Percentiles rank a stretch among this genome's conserved stretches.
Evolutionary conservation across 2,797 vertebrate species (phyloP).

Genomic region (Aulostomus chinensis): DNA sequence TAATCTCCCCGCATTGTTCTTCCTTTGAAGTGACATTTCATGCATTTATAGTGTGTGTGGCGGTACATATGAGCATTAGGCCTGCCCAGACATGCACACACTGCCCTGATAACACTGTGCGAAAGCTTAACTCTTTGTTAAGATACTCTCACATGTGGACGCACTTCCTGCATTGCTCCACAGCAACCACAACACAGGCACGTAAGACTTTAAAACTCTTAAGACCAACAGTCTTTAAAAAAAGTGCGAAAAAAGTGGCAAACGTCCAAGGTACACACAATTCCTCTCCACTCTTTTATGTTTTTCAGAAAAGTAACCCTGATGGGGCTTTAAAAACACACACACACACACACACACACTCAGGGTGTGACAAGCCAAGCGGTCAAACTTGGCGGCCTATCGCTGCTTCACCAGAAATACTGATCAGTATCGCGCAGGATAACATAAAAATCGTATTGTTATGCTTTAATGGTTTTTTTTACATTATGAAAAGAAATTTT

Average conservation of each 20-base stretch:
- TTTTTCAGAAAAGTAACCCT: conserved; percentile 39
- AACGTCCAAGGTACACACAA: conserved; percentile 48
- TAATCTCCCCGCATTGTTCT: conserved; percentile 18
- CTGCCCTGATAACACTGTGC: conserved; percentile 18
- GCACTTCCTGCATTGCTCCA: conserved; percentile 52
- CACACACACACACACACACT: too few species aligned
- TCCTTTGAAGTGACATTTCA: conserved; percentile 20
- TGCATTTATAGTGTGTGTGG: conserved; percentile 16
- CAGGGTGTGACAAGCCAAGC: conserved; percentile 12
- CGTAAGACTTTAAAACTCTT: conserved; percentile 38
- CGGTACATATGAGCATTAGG: conserved; percentile 7
- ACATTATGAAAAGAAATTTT: too few species aligned
- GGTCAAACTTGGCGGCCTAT: conserved; percentile 17
- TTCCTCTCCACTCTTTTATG: conserved; percentile 30
- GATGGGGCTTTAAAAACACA: conserved; percentile 10
- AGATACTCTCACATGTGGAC: conserved; percentile 24
- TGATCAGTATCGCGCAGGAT: too few species aligned
- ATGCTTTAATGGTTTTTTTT: too few species aligned
- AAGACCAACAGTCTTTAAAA: conserved; percentile 6
- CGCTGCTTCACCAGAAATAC: too few species aligned
- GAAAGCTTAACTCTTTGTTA: conserved; percentile 43
- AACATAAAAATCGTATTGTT: too few species aligned
- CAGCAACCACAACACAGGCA: conserved; percentile 70
- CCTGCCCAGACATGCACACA: conserved; percentile 58
- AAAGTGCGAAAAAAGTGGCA: conserved; percentile 27